phyloP scores from a whole-genome alignment of 2,888 invertebrate genomes.

The Biston stratarius region DNA sequence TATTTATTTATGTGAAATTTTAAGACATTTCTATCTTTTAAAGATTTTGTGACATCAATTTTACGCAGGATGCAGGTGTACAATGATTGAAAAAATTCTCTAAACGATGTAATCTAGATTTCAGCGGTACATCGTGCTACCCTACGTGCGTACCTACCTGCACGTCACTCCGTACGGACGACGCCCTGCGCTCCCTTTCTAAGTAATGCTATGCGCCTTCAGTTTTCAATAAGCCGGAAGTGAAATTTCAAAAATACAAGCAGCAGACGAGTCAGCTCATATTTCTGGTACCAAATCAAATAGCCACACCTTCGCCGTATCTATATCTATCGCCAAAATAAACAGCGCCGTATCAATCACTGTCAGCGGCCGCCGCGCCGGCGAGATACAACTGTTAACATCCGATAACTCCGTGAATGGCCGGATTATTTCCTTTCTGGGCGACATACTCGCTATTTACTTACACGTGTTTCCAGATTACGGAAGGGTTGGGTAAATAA shows the following conservation, averaged over 20 bases:
- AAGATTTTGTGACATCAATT: no score
- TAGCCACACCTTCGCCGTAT: conserved; percentile 25
- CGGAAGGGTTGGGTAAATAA: conserved; percentile 48
- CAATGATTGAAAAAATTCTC: no score
- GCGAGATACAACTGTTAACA: conserved; percentile 55
- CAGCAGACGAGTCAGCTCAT: conserved; percentile 8
- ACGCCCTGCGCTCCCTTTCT: no score
- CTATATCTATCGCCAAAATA: conserved; percentile 5
- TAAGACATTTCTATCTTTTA: no score
- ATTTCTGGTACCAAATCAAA: conserved; percentile 30
- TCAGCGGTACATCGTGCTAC: no score
- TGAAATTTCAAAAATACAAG: neutral
- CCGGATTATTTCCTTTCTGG: conserved; percentile 74
- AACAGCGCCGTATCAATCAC: conserved; percentile 61
- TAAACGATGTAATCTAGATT: no score
- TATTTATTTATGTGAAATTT: no score
- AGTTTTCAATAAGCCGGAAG: neutral
- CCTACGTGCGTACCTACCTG: no score
- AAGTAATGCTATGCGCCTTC: no score
- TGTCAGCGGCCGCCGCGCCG: conserved; percentile 56
- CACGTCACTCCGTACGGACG: no score
- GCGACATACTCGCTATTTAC: conserved; percentile 60
- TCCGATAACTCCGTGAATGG: conserved; percentile 70
- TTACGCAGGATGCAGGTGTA: no score
- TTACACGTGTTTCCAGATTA: conserved; percentile 70